phyloP scores from a whole-genome alignment of 2,113 vertebrate species.

The Lontra canadensis region DNA sequence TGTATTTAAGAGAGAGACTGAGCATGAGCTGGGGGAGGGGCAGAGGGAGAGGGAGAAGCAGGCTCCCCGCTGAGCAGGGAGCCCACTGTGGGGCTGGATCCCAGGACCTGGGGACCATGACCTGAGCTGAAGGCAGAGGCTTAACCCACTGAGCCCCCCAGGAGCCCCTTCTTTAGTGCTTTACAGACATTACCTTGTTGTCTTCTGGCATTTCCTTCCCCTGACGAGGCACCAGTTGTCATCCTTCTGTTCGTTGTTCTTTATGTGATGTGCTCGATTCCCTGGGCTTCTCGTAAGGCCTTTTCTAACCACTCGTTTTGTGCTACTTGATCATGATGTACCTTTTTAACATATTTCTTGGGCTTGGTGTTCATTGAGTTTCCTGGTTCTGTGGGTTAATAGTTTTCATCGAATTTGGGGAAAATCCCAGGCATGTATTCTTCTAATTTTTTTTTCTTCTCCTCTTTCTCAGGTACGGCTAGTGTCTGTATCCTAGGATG shows the following conservation, averaged over 20 bases:
- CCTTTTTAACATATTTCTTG: neutral
- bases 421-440: neutral
- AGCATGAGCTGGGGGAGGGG: no score
- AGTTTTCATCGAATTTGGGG: neutral
- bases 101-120: no score
- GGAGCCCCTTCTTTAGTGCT: neutral
- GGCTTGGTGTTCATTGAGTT: neutral
- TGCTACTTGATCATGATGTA: no score
- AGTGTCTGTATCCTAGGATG: neutral
- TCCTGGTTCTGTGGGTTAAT: neutral
- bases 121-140: no score
- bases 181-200: no score
- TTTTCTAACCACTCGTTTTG: neutral
- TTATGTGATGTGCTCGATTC: neutral
- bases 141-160: no score
- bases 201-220: neutral
- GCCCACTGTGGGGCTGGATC: no score
- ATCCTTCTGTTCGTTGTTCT: neutral
- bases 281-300: no score
- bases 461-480: neutral
- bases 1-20: no score
- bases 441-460: no score
- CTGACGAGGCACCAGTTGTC: neutral
- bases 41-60: no score
- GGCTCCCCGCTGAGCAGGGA: no score